Percentiles rank a stretch among this genome's conserved stretches.
These are phyloP conservation scores for Lutjanus argentimaculatus DNA, from an alignment of 2,797 vertebrate genomes.

Conservation along the genomic window DNA sequence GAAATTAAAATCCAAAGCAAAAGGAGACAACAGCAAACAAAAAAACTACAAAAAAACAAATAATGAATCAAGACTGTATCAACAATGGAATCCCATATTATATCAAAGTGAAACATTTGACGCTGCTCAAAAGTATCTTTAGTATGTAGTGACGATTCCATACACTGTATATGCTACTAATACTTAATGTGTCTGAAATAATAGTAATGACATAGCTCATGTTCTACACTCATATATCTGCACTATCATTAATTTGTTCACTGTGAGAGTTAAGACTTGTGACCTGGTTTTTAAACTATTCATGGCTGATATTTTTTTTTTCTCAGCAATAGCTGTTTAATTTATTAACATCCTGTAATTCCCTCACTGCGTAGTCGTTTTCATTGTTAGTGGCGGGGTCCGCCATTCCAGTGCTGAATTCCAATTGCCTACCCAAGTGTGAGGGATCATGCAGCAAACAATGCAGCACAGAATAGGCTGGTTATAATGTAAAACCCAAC, in stretches of 20 bases:
- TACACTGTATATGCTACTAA: background rate
- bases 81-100: too few relatives aligned
- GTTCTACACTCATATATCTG: too few relatives aligned
- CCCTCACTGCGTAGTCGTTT: background rate
- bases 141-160: background rate
- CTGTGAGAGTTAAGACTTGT: too few relatives aligned
- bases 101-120: too few relatives aligned
- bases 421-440: background rate
- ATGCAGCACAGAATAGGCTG: background rate
- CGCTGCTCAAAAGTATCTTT: too few relatives aligned
- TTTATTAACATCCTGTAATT: slow-evolving; percentile 1
- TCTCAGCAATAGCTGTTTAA: background rate
- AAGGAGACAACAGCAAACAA: too few relatives aligned
- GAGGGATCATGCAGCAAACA: background rate
- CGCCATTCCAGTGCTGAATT: background rate
- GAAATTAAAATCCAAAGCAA: too few relatives aligned
- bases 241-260: too few relatives aligned
- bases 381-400: background rate
- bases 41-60: too few relatives aligned
- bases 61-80: too few relatives aligned
- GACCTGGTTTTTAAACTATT: background rate
- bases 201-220: background rate
- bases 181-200: background rate
- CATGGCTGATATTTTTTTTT: background rate
- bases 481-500: background rate